phyloP scores from a whole-genome alignment of 2,797 vertebrate species.

The Sebastes matsubarae region DNA sequence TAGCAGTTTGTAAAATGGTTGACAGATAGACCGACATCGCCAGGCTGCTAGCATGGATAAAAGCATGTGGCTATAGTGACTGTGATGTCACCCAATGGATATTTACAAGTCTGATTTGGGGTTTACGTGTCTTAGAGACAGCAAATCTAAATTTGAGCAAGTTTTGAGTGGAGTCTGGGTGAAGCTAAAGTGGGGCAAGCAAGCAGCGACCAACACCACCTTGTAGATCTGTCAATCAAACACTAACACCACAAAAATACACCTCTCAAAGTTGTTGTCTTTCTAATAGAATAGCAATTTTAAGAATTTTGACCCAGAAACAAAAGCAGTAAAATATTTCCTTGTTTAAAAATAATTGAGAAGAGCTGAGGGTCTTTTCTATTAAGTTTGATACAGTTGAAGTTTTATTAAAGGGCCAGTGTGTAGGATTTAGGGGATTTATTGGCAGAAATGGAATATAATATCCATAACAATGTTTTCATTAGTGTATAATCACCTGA shows the following conservation, averaged over 20 bases:
- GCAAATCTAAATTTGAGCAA: not conserved
- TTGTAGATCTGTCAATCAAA: not conserved
- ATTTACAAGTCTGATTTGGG: not conserved
- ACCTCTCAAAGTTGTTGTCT: not conserved
- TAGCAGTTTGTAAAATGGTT: not conserved
- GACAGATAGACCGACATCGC: not conserved
- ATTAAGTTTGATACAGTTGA: not conserved
- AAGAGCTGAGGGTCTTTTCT: not conserved
- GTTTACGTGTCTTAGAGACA: not conserved
- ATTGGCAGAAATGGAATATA: too few species aligned
- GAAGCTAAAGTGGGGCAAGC: not conserved
- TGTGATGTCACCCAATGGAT: not conserved
- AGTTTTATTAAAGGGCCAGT: not conserved
- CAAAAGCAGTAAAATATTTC: not conserved
- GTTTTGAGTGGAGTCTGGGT: not conserved
- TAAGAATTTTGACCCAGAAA: not conserved
- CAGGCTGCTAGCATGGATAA: not conserved
- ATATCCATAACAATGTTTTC: too few species aligned
- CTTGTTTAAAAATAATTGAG: not conserved
- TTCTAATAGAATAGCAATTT: not conserved
- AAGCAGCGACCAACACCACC: not conserved
- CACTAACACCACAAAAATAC: not conserved
- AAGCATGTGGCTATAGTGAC: not conserved
- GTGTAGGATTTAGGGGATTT: too few species aligned
- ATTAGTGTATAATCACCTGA: too few species aligned